Evolutionary conservation across 2,888 invertebrate genomes (phyloP), one percentile per base, ranked within the genome.

Genomic region (Hemithea aestivaria): DNA sequence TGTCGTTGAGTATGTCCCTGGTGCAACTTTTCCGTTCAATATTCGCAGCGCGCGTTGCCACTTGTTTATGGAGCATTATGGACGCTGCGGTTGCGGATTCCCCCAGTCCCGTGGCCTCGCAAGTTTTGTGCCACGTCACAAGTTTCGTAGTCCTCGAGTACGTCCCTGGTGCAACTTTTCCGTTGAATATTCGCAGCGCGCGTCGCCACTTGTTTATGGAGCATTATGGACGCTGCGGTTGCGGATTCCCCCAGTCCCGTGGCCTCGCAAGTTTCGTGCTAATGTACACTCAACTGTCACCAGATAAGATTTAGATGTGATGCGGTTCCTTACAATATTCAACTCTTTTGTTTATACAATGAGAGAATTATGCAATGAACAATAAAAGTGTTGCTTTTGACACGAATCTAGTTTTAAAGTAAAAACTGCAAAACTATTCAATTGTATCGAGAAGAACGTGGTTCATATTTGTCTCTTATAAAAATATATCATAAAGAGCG

Each of bases 11-110:
- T 39, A 43, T 39, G 27, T 33, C 45, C 38, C 38, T 28, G 24
- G 24, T 12, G 11, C 45, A 85, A 85, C 77, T 87, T 87, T 81
- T 70, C 82, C 75, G 74, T 73, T 84, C 83, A 84, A 84, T 85
- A 85, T 84, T 33, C 29, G 28, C 23, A 29, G 27, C 28, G 31
- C 26, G 27, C 28, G 21, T 26, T 27, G 35, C 21, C 36, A 36
- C 36, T 42, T 42, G 41, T 42, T 42, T 42, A 42, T 36, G 36
- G 32, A 33, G n/a, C 36, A 33, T 33, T 41, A 41, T 41, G 32
- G 35, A 33, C 26, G 31, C 27, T 30, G 40, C 16, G 40, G 35
- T n/a, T 20, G 30, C 38, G 16, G 16, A 61, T 69, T 75, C 61
- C 53, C 64, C 61, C 58, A 63, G 72, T 71, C n/a, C n/a, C n/a